These are phyloP conservation scores for Steinernema feltiae DNA, from an alignment of 1,140 invertebrate genomes.

Conservation along the genomic window DNA sequence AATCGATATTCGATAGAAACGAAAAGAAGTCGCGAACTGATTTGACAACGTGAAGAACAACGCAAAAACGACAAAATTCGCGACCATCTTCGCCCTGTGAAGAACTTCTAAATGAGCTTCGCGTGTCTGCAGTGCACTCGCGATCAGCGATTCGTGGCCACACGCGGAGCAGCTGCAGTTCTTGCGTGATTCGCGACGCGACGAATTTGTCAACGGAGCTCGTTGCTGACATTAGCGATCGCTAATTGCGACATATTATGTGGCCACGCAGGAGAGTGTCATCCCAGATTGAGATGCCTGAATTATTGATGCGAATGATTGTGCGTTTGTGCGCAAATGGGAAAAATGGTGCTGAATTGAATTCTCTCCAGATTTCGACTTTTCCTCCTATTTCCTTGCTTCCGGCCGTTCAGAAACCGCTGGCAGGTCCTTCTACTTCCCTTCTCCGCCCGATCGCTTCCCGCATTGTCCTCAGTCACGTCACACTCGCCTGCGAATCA, in stretches of 20 bases:
- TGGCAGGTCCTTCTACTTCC: not conserved
- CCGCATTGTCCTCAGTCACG: not conserved
- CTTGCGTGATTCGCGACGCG: not conserved
- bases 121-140: no score
- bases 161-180: not conserved
- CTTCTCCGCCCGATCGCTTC: not conserved
- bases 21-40: not conserved
- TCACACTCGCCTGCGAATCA: not conserved
- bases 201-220: not conserved
- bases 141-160: no score
- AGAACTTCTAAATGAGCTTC: not conserved
- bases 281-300: not conserved
- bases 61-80: not conserved
- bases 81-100: not conserved
- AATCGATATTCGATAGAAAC: not conserved
- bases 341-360: not conserved
- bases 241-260: conserved; percentile 7
- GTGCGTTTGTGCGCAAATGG: not conserved
- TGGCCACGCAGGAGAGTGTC: not conserved
- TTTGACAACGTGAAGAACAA: not conserved
- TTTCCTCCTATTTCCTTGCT: no score
- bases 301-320: not conserved
- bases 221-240: not conserved
- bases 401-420: not conserved
- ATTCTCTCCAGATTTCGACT: no score